These are phyloP conservation scores for Scolopax mira DNA, from an alignment of 2,113 vertebrate genomes.

Conservation along the genomic window DNA sequence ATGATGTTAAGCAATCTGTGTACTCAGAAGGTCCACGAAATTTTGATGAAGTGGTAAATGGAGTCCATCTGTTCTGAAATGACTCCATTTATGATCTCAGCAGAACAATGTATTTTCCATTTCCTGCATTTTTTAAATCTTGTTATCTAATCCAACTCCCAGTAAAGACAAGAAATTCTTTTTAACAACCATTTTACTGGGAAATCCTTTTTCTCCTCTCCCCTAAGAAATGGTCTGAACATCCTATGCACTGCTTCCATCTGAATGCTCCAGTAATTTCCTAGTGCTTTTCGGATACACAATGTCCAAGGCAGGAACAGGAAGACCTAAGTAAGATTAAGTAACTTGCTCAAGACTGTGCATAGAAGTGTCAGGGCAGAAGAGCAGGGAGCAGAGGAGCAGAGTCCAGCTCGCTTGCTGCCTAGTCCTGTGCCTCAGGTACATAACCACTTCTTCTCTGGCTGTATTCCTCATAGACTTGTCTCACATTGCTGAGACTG, in stretches of 20 bases:
- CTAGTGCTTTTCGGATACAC: background rate
- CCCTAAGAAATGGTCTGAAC: background rate
- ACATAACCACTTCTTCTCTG: accelerated
- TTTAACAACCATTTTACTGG: background rate
- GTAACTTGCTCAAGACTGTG: background rate
- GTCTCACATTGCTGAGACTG: background rate
- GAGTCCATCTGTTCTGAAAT: constrained; percentile 37
- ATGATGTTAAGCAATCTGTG: background rate
- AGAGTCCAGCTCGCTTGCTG: background rate
- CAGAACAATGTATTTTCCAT: constrained; percentile 36
- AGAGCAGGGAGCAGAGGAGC: background rate
- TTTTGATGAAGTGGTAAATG: constrained; percentile 34
- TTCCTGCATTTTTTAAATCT: constrained; percentile 13
- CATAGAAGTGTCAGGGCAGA: background rate
- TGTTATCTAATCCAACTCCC: constrained; percentile 4
- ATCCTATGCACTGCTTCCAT: background rate
- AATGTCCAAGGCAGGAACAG: background rate
- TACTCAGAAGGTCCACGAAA: background rate
- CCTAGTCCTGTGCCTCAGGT: background rate
- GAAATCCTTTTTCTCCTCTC: background rate
- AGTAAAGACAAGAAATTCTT: background rate
- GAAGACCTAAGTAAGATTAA: background rate
- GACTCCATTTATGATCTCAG: constrained; percentile 33
- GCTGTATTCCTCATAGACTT: background rate
- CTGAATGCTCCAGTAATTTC: background rate